Conservation (phyloP, 2,888 invertebrate species). For the Hartigia nigra region DNA sequence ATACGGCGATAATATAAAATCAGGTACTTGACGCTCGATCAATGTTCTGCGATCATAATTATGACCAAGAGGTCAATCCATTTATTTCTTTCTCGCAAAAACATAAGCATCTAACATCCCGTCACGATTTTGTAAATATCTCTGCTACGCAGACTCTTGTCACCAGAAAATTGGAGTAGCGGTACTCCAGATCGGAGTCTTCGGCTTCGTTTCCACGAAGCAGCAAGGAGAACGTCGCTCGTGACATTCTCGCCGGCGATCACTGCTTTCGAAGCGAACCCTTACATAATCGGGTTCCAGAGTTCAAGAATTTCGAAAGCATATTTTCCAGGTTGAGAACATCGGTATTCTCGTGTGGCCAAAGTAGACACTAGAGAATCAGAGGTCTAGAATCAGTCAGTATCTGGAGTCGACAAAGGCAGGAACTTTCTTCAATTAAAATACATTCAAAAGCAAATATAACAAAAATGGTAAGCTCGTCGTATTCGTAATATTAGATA, state of each 20-base stretch:
- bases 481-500: neutral
- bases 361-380: neutral
- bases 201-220: neutral
- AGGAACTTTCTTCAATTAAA: neutral
- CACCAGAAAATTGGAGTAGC: neutral
- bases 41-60: neutral
- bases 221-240: neutral
- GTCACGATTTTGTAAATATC: neutral
- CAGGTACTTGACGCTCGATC: neutral
- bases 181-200: neutral
- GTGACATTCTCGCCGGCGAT: neutral
- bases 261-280: neutral
- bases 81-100: neutral
- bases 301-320: neutral
- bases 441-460: neutral
- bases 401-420: neutral
- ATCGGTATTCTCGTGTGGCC: neutral
- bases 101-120: neutral
- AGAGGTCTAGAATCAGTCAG: neutral
- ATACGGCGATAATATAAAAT: neutral
- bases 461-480: neutral
- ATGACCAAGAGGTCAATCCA: neutral
- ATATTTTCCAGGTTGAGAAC: neutral
- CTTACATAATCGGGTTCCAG: neutral
- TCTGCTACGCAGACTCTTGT: neutral